phyloP scores from a whole-genome alignment of 1,140 invertebrate species.

The Pseudomyrmex flavicornis region DNA sequence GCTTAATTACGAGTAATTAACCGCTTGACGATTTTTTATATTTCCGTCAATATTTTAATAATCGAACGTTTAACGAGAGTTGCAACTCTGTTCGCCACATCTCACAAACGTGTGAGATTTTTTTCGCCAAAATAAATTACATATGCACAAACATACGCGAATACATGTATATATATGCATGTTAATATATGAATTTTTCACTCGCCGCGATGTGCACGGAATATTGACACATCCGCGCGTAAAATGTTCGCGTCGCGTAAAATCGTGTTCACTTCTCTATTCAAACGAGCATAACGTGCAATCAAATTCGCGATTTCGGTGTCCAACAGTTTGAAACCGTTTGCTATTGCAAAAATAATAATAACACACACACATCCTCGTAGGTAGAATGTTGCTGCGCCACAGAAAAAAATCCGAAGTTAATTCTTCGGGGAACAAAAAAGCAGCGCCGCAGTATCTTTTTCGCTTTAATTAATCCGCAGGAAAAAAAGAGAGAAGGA shows the following conservation, averaged over 20 bases:
- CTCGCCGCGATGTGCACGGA: constrained; percentile 4
- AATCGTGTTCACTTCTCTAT: constrained; percentile 28
- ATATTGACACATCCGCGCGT: neutral
- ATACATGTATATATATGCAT: neutral
- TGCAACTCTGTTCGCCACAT: no score
- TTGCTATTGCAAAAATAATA: constrained; percentile 7
- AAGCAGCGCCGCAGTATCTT: neutral
- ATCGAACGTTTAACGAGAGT: no score
- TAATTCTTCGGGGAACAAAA: neutral
- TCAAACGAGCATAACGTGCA: neutral
- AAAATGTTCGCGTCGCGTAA: constrained; percentile 22
- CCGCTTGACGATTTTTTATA: no score
- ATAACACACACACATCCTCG: neutral
- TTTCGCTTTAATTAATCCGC: no score
- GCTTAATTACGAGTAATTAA: no score
- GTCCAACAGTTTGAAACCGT: neutral
- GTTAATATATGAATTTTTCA: neutral
- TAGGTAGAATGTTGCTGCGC: neutral
- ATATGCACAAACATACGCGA: neutral
- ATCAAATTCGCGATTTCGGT: neutral
- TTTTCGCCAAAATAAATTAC: neutral
- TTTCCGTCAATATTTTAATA: no score
- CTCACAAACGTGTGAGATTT: neutral
- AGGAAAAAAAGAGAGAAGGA: no score
- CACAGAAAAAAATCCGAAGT: neutral